Conservation (phyloP, 1,140 invertebrate genomes). For the Drosophila paulistorum region DNA sequence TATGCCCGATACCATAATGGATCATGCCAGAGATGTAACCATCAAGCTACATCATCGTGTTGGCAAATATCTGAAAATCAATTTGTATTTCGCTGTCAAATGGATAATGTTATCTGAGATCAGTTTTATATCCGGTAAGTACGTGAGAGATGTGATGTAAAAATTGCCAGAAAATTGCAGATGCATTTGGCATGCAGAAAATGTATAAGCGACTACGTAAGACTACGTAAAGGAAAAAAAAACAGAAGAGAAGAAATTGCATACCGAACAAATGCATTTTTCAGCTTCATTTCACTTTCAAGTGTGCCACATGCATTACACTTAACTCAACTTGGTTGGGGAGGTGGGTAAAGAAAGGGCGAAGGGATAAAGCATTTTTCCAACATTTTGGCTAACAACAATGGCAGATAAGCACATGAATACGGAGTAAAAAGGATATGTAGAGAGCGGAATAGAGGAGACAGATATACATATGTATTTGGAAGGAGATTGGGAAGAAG, state of each 20-base stretch:
- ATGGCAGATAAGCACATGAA: conserved; percentile 18
- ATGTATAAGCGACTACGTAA: conserved; percentile 12
- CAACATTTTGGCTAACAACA: conserved; percentile 78
- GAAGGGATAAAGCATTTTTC: conserved; percentile 62
- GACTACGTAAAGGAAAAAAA: conserved; percentile 5
- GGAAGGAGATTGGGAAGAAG: conserved; percentile 4
- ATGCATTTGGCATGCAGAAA: conserved; percentile 53
- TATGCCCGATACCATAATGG: conserved; percentile 91
- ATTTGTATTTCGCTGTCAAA: conserved; percentile 91
- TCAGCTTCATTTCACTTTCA: conserved; percentile 82
- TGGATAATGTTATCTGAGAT: conserved; percentile 96
- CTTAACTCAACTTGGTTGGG: conserved; percentile 17
- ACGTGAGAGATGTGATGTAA: conserved; percentile 32
- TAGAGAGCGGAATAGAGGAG: neutral
- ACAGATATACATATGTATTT: conserved; percentile 21
- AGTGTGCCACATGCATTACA: conserved; percentile 69
- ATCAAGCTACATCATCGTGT: conserved; percentile 91
- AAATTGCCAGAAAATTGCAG: conserved; percentile 67
- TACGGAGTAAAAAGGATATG: neutral
- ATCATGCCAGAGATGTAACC: conserved; percentile 92
- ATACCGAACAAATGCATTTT: conserved; percentile 77
- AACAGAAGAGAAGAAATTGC: conserved; percentile 26
- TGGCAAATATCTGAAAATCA: conserved; percentile 90
- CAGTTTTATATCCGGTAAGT: conserved; percentile 90
- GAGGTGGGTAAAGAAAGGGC: neutral